phyloP scores from a whole-genome alignment of 2,888 invertebrate species.

The Melanargia galathea region DNA sequence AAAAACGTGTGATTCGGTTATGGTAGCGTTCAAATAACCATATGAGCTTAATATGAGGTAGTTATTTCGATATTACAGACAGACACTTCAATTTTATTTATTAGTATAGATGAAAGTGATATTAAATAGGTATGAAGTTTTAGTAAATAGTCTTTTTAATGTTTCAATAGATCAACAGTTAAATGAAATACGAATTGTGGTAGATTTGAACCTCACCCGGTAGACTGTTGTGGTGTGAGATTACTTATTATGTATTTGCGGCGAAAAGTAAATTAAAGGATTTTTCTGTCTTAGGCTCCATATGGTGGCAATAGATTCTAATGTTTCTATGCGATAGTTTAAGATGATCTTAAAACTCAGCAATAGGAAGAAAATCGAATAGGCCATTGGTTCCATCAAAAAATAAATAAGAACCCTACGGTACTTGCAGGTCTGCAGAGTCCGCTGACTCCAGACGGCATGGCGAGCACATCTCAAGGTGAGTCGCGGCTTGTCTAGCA shows the following conservation, averaged over 20 bases:
- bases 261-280: neutral
- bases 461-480: slow-evolving; percentile 94
- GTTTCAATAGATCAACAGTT: too few relatives aligned
- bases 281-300: neutral
- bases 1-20: too few relatives aligned
- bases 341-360: neutral
- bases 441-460: slow-evolving; percentile 85
- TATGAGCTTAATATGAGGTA: too few relatives aligned
- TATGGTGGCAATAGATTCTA: slow-evolving; percentile 25
- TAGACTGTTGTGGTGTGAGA: neutral
- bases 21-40: too few relatives aligned
- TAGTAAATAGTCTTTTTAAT: neutral
- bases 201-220: neutral
- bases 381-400: slow-evolving; percentile 19
- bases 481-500: slow-evolving; percentile 82
- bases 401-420: slow-evolving; percentile 53
- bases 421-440: slow-evolving; percentile 82
- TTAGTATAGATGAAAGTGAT: too few relatives aligned
- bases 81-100: too few relatives aligned
- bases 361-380: neutral
- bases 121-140: too few relatives aligned
- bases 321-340: neutral
- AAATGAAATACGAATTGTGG: too few relatives aligned
- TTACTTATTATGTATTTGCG: neutral
- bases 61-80: too few relatives aligned